These are phyloP conservation scores for Neosilurus mollespiculum DNA, from an alignment of 2,797 vertebrate genomes.

Conservation along the genomic window DNA sequence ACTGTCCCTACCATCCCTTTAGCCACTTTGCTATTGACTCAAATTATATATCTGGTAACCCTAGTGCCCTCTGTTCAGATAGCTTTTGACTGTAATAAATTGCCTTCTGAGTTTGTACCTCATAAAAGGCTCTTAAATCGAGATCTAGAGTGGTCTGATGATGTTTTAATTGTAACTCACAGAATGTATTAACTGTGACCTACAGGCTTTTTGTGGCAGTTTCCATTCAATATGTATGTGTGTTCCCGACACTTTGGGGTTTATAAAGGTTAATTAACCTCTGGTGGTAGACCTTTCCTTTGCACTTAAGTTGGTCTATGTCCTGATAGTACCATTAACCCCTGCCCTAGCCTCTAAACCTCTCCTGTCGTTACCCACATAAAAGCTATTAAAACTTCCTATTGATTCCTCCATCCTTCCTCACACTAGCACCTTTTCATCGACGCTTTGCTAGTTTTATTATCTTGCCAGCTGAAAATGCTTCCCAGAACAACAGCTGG, in stretches of 20 bases:
- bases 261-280: conserved; percentile 94
- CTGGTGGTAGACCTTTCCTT: conserved; percentile 88
- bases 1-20: conserved; percentile 61
- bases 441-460: conserved; percentile 53
- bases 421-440: conserved; percentile 54
- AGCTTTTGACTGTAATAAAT: conserved; percentile 74
- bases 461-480: conserved; percentile 37
- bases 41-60: conserved; percentile 74
- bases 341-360: conserved; percentile 86
- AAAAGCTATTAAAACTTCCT: conserved; percentile 85
- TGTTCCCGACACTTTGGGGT: conserved; percentile 77
- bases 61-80: conserved; percentile 63
- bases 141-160: conserved; percentile 71
- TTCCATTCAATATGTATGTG: conserved; percentile 76
- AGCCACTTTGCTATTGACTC: conserved; percentile 64
- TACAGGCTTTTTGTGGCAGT: conserved; percentile 72
- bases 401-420: conserved; percentile 78
- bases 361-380: conserved; percentile 83
- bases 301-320: conserved; percentile 87
- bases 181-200: conserved; percentile 77
- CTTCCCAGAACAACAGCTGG: conserved; percentile 32
- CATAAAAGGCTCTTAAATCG: conserved; percentile 74
- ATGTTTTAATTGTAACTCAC: conserved; percentile 78
- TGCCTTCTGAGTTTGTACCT: conserved; percentile 68
- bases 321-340: conserved; percentile 95